A percentile compares a stretch with the other conserved stretches of the same genome.
phyloP scores from a whole-genome alignment of 2,797 vertebrate species.

The Octomys mimax region DNA sequence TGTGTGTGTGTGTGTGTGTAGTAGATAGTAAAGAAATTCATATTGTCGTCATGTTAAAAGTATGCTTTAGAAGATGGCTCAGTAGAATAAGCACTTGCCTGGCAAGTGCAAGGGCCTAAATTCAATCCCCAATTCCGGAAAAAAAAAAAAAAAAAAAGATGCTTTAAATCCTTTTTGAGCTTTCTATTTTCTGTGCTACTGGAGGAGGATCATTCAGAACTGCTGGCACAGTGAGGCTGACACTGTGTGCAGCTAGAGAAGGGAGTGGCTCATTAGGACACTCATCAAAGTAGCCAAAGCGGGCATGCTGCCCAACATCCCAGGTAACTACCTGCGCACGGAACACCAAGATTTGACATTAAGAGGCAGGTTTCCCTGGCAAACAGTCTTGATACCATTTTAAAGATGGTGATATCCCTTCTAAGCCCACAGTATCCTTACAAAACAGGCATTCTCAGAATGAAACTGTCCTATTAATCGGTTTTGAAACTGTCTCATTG shows the following conservation, averaged over 20 bases:
- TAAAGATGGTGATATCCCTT: slow-evolving; percentile 38
- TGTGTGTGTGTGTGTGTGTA: neutral
- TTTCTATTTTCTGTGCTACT: slow-evolving; percentile 6
- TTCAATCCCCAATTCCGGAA: too few species aligned
- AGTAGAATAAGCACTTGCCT: too few species aligned
- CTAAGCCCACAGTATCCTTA: slow-evolving; percentile 26
- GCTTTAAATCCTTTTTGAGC: neutral
- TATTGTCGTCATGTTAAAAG: neutral
- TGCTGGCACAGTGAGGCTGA: slow-evolving; percentile 27
- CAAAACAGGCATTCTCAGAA: slow-evolving; percentile 54
- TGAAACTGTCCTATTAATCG: too few species aligned
- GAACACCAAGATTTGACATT: slow-evolving; percentile 60
- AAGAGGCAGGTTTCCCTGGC: slow-evolving; percentile 39
- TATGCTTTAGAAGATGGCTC: too few species aligned
- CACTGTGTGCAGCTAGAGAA: neutral
- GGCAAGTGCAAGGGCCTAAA: too few species aligned
- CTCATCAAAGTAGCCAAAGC: slow-evolving; percentile 61
- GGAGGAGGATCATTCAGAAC: neutral
- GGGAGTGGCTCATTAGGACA: slow-evolving; percentile 71
- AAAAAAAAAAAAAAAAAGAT: neutral
- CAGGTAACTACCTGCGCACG: slow-evolving; percentile 68
- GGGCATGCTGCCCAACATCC: slow-evolving; percentile 67
- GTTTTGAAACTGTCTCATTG: too few species aligned
- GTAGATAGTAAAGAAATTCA: neutral
- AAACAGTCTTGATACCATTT: slow-evolving; percentile 32